A percentile compares a stretch with the other conserved stretches of the same genome.
These are phyloP conservation scores for Pteronura brasiliensis DNA, from an alignment of 2,113 vertebrate genomes.

Conservation along the genomic window DNA sequence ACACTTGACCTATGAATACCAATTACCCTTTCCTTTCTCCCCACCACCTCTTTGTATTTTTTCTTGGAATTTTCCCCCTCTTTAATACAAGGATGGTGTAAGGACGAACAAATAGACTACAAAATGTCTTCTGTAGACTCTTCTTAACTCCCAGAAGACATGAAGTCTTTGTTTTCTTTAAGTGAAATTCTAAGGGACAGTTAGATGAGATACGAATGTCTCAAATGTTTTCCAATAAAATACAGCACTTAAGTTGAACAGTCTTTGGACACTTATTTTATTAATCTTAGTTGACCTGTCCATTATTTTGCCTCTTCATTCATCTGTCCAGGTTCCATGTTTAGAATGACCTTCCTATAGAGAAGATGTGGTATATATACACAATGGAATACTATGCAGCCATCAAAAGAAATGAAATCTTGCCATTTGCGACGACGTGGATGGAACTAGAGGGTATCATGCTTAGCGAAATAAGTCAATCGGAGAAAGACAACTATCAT, in stretches of 20 bases:
- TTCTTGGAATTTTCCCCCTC: background rate
- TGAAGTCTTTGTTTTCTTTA: slow-evolving; percentile 29
- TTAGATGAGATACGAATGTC: background rate
- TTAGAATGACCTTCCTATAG: slow-evolving; percentile 9
- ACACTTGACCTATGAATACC: background rate
- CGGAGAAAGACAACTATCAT: no score
- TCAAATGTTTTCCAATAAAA: slow-evolving; percentile 19
- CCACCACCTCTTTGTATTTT: background rate
- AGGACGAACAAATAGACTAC: background rate
- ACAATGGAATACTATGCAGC: no score
- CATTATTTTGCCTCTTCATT: background rate
- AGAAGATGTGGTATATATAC: no score
- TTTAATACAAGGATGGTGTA: background rate
- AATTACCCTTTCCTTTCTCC: background rate
- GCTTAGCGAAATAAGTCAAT: no score
- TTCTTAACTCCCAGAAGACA: background rate
- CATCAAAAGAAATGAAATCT: no score
- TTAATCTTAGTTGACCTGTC: background rate
- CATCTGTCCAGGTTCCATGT: background rate
- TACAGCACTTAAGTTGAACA: background rate
- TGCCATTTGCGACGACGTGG: no score
- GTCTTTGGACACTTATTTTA: background rate
- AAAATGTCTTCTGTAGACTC: slow-evolving; percentile 9
- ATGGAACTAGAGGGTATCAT: no score
- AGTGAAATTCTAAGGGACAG: background rate